Evolutionary conservation across 1,140 invertebrate genomes (phyloP).

Genomic region (Drosophila mauritiana): DNA sequence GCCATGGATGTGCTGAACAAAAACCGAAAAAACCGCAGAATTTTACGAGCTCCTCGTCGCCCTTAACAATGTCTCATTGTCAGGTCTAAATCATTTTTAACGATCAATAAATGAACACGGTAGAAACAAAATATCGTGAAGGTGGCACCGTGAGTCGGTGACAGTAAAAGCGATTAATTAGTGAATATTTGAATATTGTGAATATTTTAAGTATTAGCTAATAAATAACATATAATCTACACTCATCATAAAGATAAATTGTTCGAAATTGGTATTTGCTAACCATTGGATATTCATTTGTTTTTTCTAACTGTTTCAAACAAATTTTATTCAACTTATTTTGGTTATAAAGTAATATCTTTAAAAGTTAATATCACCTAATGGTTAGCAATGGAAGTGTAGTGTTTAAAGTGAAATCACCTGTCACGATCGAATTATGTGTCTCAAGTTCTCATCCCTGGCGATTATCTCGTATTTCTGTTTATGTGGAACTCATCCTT

Average conservation of each 20-base stretch:
- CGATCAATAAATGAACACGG: slow-evolving; percentile 72
- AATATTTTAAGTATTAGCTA: too few relatives aligned
- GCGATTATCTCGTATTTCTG: slow-evolving; percentile 26
- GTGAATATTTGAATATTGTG: too few relatives aligned
- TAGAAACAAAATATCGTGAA: slow-evolving; percentile 6
- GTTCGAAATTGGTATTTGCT: neutral
- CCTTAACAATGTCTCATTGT: slow-evolving; percentile 79
- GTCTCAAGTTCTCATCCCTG: slow-evolving; percentile 20
- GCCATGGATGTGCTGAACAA: slow-evolving; percentile 3
- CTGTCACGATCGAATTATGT: neutral
- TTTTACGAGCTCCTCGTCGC: slow-evolving; percentile 60
- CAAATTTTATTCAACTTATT: too few relatives aligned
- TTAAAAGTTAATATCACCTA: too few relatives aligned
- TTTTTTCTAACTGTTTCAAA: too few relatives aligned
- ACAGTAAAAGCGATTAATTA: neutral
- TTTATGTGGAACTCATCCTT: slow-evolving; percentile 59
- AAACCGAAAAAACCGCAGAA: slow-evolving; percentile 62
- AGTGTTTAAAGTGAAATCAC: neutral
- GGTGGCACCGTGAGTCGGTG: slow-evolving; percentile 15
- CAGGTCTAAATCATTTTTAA: slow-evolving; percentile 80
- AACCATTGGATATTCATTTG: too few relatives aligned
- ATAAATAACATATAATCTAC: too few relatives aligned
- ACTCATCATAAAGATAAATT: too few relatives aligned
- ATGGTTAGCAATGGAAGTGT: too few relatives aligned
- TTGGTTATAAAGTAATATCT: too few relatives aligned